Percentiles rank a stretch among this genome's conserved stretches.
phyloP scores from a whole-genome alignment of 2,888 invertebrate genomes.

The Trypoxylon attenuatum region DNA sequence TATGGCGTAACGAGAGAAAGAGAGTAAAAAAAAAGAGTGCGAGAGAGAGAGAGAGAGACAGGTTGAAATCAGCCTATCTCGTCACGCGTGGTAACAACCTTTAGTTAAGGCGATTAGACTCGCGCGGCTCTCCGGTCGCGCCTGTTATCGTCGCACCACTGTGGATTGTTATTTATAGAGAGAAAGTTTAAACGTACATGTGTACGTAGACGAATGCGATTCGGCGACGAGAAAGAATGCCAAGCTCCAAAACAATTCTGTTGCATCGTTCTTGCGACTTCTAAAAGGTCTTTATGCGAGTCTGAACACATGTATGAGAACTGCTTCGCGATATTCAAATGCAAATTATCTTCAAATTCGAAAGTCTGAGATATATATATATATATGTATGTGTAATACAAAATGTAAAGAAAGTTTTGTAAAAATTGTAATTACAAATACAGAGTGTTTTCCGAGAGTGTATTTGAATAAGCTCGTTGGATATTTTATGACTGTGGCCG shows the following conservation, averaged over 20 bases:
- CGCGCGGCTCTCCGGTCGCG: slow-evolving; percentile 43
- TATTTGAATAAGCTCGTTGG: not conserved
- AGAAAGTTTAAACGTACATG: slow-evolving; percentile 53
- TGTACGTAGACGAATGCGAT: slow-evolving; percentile 8
- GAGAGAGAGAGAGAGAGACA: not conserved
- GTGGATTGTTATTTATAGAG: slow-evolving; percentile 62
- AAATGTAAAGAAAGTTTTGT: not conserved
- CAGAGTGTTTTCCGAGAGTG: not conserved
- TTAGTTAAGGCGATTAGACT: slow-evolving; percentile 56
- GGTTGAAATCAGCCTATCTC: slow-evolving; percentile 19
- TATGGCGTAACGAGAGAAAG: not conserved
- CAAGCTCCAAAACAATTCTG: not conserved
- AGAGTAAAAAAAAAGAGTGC: not conserved
- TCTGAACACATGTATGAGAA: too few relatives aligned
- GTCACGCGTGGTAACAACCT: slow-evolving; percentile 51
- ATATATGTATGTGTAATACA: not conserved
- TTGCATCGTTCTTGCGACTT: too few relatives aligned
- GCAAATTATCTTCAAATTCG: too few relatives aligned
- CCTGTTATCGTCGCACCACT: slow-evolving; percentile 44
- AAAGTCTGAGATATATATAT: too few relatives aligned
- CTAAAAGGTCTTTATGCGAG: too few relatives aligned
- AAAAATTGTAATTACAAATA: too few relatives aligned
- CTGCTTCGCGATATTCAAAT: too few relatives aligned
- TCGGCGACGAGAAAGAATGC: not conserved
- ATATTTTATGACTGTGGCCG: not conserved